These are phyloP conservation scores for Cyrtonyx montezumae DNA, from an alignment of 2,113 vertebrate genomes.

Conservation along the genomic window DNA sequence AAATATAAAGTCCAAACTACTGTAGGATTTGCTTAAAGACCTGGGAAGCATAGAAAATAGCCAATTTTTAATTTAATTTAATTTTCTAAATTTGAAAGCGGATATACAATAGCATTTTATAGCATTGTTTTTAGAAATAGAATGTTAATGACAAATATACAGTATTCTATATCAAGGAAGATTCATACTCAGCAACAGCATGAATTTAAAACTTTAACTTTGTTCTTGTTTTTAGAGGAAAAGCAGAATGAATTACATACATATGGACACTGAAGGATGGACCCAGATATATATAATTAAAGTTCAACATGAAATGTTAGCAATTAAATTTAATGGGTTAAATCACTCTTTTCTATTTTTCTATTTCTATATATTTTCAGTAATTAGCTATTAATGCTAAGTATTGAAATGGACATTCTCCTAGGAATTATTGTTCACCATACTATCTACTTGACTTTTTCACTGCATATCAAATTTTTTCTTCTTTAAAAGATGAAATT, in stretches of 20 bases:
- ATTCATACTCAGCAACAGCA: background rate
- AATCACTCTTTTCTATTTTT: constrained; percentile 45
- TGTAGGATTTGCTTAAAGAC: constrained; percentile 21
- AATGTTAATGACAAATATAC: background rate
- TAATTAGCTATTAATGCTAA: constrained; percentile 31
- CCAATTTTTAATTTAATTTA: background rate
- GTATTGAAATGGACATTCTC: constrained; percentile 59
- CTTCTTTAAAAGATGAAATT: constrained; percentile 35
- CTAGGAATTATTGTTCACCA: constrained; percentile 43
- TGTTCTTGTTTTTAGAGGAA: background rate
- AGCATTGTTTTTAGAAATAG: background rate
- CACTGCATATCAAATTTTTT: background rate
- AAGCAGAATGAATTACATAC: background rate
- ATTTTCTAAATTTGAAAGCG: background rate
- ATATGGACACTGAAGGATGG: background rate
- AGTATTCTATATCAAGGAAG: background rate
- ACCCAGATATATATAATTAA: background rate
- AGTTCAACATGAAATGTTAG: constrained; percentile 47
- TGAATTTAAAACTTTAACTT: background rate
- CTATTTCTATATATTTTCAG: too few relatives aligned
- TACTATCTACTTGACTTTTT: constrained; percentile 36
- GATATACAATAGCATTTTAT: background rate
- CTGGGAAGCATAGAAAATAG: background rate
- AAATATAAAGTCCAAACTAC: background rate
- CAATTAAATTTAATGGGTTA: constrained; percentile 52